These are phyloP conservation scores for Lagodon rhomboides DNA, from an alignment of 2,797 vertebrate species.

Conservation along the genomic window DNA sequence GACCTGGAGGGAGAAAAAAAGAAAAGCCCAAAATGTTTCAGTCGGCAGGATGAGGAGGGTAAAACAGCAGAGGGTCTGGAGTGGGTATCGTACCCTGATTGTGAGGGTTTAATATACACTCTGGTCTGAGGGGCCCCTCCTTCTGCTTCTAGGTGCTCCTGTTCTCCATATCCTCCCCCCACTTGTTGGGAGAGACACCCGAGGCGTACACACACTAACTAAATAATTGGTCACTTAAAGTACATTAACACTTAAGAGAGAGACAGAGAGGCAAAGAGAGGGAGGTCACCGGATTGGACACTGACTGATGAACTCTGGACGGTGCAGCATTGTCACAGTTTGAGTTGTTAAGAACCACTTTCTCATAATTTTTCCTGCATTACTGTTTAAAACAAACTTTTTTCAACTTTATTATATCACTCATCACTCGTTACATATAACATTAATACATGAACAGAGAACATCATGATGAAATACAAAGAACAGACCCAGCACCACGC, in stretches of 20 bases:
- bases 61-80: slow-evolving; percentile 36
- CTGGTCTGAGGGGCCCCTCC: slow-evolving; percentile 69
- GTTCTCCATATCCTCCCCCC: slow-evolving; percentile 38
- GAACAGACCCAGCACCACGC: too few species aligned
- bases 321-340: not conserved
- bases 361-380: not conserved
- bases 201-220: slow-evolving; percentile 62
- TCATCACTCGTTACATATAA: too few species aligned
- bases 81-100: slow-evolving; percentile 35
- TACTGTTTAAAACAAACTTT: too few species aligned
- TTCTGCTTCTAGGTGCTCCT: slow-evolving; percentile 35
- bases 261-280: slow-evolving; percentile 57
- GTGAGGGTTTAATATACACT: slow-evolving; percentile 76
- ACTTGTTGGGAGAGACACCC: slow-evolving; percentile 33
- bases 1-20: slow-evolving; percentile 33
- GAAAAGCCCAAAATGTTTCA: slow-evolving; percentile 5
- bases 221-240: slow-evolving; percentile 73
- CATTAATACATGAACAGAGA: too few species aligned
- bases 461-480: too few species aligned
- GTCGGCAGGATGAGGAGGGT: slow-evolving; percentile 20
- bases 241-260: slow-evolving; percentile 72
- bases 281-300: slow-evolving; percentile 49
- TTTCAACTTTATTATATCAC: too few species aligned
- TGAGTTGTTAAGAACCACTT: not conserved
- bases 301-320: slow-evolving; percentile 58